phyloP scores from a whole-genome alignment of 1,140 invertebrate genomes.

The Uloborus diversus region DNA sequence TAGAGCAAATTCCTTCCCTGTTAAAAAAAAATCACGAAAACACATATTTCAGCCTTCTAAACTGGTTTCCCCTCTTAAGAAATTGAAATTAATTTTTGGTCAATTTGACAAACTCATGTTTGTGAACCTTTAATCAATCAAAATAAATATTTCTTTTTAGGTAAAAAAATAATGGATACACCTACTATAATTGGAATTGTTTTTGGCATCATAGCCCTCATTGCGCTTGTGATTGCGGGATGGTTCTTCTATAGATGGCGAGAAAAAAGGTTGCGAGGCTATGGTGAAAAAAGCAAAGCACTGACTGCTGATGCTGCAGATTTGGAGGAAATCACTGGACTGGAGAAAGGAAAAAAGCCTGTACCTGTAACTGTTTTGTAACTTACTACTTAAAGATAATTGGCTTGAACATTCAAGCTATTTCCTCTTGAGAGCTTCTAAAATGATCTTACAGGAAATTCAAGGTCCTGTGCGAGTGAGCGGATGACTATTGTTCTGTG shows the following conservation, averaged over 20 bases:
- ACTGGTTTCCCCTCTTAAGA: too few species aligned
- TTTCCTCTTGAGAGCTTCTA: not conserved
- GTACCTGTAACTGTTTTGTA: constrained; percentile 54
- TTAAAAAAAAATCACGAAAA: too few species aligned
- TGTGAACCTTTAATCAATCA: not conserved
- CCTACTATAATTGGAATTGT: constrained; percentile 43
- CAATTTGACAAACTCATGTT: too few species aligned
- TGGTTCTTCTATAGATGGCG: constrained; percentile 30
- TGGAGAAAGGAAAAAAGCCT: constrained; percentile 37
- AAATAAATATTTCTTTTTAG: constrained; percentile 16
- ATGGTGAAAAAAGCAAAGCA: constrained; percentile 48
- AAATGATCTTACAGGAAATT: too few species aligned
- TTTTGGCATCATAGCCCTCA: constrained; percentile 18
- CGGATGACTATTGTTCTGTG: too few species aligned
- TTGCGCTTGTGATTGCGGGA: constrained; percentile 3
- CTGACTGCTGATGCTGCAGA: constrained; percentile 51
- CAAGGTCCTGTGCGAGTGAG: too few species aligned
- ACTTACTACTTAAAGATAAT: constrained; percentile 26
- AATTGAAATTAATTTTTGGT: too few species aligned
- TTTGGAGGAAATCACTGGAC: constrained; percentile 44
- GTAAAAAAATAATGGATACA: constrained; percentile 29
- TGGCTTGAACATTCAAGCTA: not conserved
- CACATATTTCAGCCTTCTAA: too few species aligned
- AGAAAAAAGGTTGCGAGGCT: constrained; percentile 30
- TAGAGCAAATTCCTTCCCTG: too few species aligned